These are phyloP conservation scores for Geotrupes spiniger DNA, from an alignment of 2,888 invertebrate species.

Conservation along the genomic window DNA sequence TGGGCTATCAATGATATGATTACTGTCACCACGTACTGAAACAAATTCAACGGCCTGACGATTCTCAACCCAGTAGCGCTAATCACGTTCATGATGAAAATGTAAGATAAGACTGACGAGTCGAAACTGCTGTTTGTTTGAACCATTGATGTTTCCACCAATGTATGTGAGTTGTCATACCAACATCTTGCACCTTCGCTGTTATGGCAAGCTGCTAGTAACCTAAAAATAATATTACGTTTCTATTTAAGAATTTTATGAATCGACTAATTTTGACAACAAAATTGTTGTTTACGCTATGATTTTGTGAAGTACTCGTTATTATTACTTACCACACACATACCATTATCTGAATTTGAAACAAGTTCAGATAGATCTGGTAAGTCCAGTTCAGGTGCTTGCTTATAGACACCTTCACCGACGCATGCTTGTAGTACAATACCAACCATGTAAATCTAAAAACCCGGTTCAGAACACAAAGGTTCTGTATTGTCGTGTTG, in stretches of 20 bases:
- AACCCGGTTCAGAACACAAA: conserved; percentile 19
- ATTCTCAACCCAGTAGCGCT: conserved; percentile 17
- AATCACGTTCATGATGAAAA: conserved; percentile 22
- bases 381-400: conserved; percentile 27
- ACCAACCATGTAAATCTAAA: conserved; percentile 23
- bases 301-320: no score
- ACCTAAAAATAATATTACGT: conserved; percentile 11
- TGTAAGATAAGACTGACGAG: conserved; percentile 20
- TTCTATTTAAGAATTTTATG: no score
- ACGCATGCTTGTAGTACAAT: conserved; percentile 22
- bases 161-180: conserved; percentile 2
- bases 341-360: conserved; percentile 15
- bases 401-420: conserved; percentile 23
- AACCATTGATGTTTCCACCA: background rate
- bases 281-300: background rate
- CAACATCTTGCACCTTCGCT: conserved; percentile 3
- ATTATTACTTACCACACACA: conserved; percentile 22
- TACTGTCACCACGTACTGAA: conserved; percentile 13
- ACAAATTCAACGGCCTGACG: conserved; percentile 11
- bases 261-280: no score
- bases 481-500: conserved; percentile 11
- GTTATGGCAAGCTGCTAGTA: conserved; percentile 15
- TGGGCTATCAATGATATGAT: conserved; percentile 15
- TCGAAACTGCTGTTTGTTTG: conserved; percentile 8
- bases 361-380: conserved; percentile 16